phyloP scores from a whole-genome alignment of 92 coral and sea anemone genomes.

The Phenganax marumi region DNA sequence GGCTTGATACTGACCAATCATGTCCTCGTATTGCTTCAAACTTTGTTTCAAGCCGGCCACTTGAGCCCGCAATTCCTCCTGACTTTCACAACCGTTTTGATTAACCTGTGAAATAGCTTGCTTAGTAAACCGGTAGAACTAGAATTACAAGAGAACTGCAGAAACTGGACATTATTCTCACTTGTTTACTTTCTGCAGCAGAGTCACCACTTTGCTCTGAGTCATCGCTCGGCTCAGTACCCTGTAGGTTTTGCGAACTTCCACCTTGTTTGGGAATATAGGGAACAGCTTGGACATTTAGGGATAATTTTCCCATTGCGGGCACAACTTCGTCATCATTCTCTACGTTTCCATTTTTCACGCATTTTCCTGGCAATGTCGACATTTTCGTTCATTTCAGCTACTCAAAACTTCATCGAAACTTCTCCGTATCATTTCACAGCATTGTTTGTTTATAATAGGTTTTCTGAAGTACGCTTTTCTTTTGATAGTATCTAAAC shows the following conservation, averaged over 20 bases:
- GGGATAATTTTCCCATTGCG: slow-evolving; percentile 32
- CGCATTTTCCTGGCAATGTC: slow-evolving; percentile 19
- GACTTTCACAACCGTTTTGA: slow-evolving; percentile 20
- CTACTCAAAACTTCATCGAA: neutral
- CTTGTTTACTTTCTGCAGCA: neutral
- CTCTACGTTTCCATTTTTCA: neutral
- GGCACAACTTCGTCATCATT: neutral
- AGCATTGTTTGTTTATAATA: neutral
- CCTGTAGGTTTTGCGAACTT: neutral
- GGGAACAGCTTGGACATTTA: slow-evolving; percentile 40
- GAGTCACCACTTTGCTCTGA: neutral
- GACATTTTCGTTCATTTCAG: slow-evolving; percentile 20
- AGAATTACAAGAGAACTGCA: neutral
- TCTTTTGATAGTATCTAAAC: too few relatives aligned
- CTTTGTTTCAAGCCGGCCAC: slow-evolving; percentile 71
- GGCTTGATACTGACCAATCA: slow-evolving; percentile 71
- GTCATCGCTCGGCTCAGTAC: slow-evolving; percentile 2
- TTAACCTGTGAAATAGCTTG: neutral
- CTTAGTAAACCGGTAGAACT: neutral
- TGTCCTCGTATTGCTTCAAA: slow-evolving; percentile 78
- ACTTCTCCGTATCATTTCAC: too few relatives aligned
- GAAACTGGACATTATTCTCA: neutral
- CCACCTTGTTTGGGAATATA: slow-evolving; percentile 41
- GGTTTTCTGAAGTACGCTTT: neutral
- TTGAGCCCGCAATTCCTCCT: slow-evolving; percentile 63